Base-by-base conservation (phyloP, 2,888 invertebrate species). In the Tenthredo distinguenda region DNA sequence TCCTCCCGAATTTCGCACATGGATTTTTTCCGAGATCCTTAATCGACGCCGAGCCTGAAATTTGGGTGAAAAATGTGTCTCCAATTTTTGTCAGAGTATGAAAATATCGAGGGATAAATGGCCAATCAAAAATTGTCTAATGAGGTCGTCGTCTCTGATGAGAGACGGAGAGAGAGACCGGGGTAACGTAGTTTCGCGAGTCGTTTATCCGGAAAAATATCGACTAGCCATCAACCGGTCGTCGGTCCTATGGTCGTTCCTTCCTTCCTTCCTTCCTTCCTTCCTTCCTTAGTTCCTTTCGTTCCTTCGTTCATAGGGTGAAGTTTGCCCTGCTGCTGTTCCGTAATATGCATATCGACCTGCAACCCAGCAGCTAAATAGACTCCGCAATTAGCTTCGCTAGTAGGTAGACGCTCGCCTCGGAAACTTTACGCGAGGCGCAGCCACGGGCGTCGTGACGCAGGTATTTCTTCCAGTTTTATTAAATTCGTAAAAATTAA, bases 11-110 rank as follows among this genome's bases (percentile, higher is more conserved):
- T n/a, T n/a, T n/a, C n/a, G n/a, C n/a, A n/a, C n/a, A n/a, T n/a
- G n/a, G n/a, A n/a, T n/a, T 26, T 26, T 26, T 26, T 26, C 37
- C 37, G 0, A 37, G 5, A 37, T 55, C 5, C 6, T n/a, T 55
- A 0, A 26, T 26, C 26, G 26, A 26, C 26, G 1, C 26, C 26
- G 1, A 26, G 1, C 26, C 26, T 26, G 1, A 26, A 0, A 26
- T 26, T 26, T 1, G 26, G 26, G 26, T 26, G 26, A 26, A 26
- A 26, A 26, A 26, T 26, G 26, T 26, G 26, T 26, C 26, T 26
- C 18, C 43, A 10, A 55, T 55, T 55, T 18, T 89, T 88, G 91
- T 91, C 91, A 91, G 91, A 90, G 91, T 91, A 91, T 88, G 89
- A 90, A 89, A 90, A 91, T 90, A 90, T 90, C 21, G 15, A 43